Evolutionary conservation across 1,140 invertebrate species (phyloP).

Genomic region (Glossosoma conforme): DNA sequence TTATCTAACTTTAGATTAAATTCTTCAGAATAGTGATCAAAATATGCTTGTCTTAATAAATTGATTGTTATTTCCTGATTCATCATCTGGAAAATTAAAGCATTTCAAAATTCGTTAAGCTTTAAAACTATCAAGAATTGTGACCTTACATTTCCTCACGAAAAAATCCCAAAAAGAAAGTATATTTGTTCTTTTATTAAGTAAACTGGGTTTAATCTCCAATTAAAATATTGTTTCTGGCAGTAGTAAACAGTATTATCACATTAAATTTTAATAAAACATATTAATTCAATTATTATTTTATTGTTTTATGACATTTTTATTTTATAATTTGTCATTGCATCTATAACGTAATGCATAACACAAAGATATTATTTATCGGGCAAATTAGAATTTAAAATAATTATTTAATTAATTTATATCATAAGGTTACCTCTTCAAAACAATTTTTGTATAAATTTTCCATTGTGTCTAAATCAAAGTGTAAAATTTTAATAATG

Average conservation of each 20-base stretch:
- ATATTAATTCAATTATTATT: background rate
- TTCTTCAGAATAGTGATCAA: constrained; percentile 13
- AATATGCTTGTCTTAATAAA: constrained; percentile 21
- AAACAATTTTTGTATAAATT: constrained; percentile 24
- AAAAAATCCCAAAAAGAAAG: too few species aligned
- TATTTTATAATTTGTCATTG: background rate
- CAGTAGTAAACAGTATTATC: too few species aligned
- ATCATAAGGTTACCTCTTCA: constrained; percentile 26
- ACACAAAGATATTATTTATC: too few species aligned
- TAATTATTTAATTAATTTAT: constrained; percentile 5
- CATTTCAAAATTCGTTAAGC: background rate
- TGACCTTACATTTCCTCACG: too few species aligned
- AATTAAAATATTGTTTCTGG: too few species aligned
- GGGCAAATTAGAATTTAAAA: too few species aligned
- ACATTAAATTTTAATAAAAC: background rate
- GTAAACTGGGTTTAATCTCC: too few species aligned
- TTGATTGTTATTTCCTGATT: constrained; percentile 29
- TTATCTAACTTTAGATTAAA: constrained; percentile 22
- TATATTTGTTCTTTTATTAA: too few species aligned
- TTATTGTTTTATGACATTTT: background rate
- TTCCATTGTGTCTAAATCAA: constrained; percentile 28
- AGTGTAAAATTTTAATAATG: constrained; percentile 19
- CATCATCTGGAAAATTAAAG: constrained; percentile 21
- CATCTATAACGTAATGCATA: too few species aligned
- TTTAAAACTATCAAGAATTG: background rate